Evolutionary conservation across 1,140 invertebrate species (phyloP), one percentile per base, ranked within the genome.

Genomic region (Stratiolaelaps scimitus): DNA sequence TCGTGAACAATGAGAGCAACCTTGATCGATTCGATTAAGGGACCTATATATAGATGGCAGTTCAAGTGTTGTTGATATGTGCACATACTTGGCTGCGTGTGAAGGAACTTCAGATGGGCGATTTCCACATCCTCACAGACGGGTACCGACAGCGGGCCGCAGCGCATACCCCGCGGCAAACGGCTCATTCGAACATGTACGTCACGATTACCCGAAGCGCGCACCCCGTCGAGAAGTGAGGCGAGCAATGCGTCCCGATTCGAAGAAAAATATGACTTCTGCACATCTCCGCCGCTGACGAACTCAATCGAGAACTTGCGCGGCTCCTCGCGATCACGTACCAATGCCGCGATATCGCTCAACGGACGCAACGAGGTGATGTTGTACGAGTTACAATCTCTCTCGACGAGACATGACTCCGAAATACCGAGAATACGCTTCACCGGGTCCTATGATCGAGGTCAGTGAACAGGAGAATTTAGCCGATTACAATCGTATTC

Each of bases 231-330:
- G 67, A 98, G 75, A 15, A 99, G 76, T 4, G 94, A 95, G 1
- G 95, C 93, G 56, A 99, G 74, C 56, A 98, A 74, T 0, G 92
- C 88, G 80, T 99, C 96, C 71, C 94, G 73, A 69, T 66, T 66
- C 67, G 69, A 68, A 64, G 23, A 65, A 34, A 0, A 17, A 47
- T 29, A 56, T 34, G 43, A 64, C 26, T 40, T 65, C 20, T 67
- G 46, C 26, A 67, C 29, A 60, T 89, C 84, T 43, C 92, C 92
- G 78, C 90, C 91, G 34, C 34, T 40, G 15, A 92, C 83, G 78
- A 96, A 97, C 76, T 98, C 92, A 67, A 98, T 85, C 48, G 82
- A 83, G 74, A 99, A 97, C 65, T 86, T 81, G 77, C 98, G 95
- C 6, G 92, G 88, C 79, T 97, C 92, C 66, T 87, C 82, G 64